Base-by-base conservation (phyloP, 2,888 invertebrate species). In the Chrysina gloriosa region DNA sequence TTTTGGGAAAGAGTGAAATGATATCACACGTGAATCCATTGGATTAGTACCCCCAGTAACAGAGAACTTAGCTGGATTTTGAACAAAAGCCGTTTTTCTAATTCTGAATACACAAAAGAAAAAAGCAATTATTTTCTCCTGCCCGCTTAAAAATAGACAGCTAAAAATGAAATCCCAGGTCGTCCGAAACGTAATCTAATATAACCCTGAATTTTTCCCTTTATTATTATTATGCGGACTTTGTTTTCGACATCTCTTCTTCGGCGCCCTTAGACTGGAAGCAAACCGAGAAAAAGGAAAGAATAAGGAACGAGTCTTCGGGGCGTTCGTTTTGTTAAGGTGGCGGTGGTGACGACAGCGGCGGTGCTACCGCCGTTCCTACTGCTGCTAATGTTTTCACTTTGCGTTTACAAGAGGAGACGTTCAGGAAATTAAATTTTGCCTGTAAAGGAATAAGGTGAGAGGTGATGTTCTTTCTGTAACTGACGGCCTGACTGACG, bases 341-440 rank as follows among this genome's bases (percentile, higher is more conserved):
- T 52, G 52, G 25, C 16, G 29, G 14, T 14, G 31, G 52, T 31
- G 42, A n/a, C 25, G 31, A 31, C 5, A 9, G 39, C 14, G 27
- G 3, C 27, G 39, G 21, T 39, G 42, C 34, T 29, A 9, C 29
- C 21, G 58, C 19, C 7, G 25, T 16, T 25, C 36, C n/a, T 16
- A n/a, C 81, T 81, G 82, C 82, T 52, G 83, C 81, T 83, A 83
- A 82, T 83, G 83, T 83, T 82, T 82, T 82, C 81, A 79, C 80
- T 81, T 80, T 77, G 79, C 80, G 79, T 79, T 78, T 77, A 78
- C 77, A 78, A 78, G 79, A 77, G 77, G 77, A 80, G 81, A 80
- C 80, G 80, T 76, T 79, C 82, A 82, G 84, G 83, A 84, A 84
- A 83, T 84, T 83, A 83, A 83, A 83, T 84, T 84, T 83, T 79